phyloP scores from a whole-genome alignment of 2,888 invertebrate species.

The Abscondita cerata region DNA sequence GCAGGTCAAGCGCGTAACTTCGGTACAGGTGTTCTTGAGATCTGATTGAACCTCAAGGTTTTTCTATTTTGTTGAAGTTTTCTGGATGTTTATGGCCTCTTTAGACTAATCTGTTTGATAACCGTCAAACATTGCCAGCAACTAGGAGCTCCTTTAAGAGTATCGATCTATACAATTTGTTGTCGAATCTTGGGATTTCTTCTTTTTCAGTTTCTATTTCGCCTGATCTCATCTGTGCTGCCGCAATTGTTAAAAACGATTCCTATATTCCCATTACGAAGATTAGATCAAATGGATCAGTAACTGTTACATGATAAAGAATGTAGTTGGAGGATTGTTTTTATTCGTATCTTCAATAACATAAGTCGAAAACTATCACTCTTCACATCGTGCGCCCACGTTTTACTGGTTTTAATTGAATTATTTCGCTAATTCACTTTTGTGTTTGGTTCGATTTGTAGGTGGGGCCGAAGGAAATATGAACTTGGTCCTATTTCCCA shows the following conservation, averaged over 20 bases:
- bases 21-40: no score
- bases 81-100: no score
- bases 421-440: slow-evolving; percentile 18
- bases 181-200: no score
- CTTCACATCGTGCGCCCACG: slow-evolving; percentile 25
- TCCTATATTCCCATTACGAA: slow-evolving; percentile 49
- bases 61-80: no score
- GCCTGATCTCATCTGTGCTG: slow-evolving; percentile 58
- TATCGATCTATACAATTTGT: no score
- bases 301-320: slow-evolving; percentile 27
- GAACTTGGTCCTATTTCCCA: slow-evolving; percentile 33
- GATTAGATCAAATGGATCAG: slow-evolving; percentile 33
- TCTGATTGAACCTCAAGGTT: no score
- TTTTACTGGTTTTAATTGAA: slow-evolving; percentile 33
- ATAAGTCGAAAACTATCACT: slow-evolving; percentile 38
- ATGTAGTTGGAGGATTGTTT: slow-evolving; percentile 34
- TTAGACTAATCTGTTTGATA: no score
- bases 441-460: slow-evolving; percentile 32
- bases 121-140: no score
- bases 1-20: no score
- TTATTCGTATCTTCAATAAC: slow-evolving; percentile 34
- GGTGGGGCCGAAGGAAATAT: slow-evolving; percentile 32
- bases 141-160: no score
- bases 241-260: slow-evolving; percentile 49
- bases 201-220: no score